Base-by-base conservation (phyloP, 1,140 invertebrate species). In the Leptopilina clavipes region DNA sequence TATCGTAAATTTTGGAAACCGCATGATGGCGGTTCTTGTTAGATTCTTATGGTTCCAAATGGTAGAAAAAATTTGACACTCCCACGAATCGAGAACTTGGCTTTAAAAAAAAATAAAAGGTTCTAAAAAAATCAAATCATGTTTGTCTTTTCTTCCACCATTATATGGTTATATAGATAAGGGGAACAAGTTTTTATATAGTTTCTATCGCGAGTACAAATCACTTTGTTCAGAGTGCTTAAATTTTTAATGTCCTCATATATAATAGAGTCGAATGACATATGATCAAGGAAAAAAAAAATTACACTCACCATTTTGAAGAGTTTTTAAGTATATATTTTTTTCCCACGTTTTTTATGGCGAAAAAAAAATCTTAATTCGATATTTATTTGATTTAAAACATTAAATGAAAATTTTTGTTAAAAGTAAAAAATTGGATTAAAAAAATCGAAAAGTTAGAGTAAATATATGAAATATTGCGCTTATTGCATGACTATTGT, bases 121-220 rank as follows among this genome's bases (percentile, higher is more conserved):
- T 73, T 79, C 70, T 7, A 25, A 77, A 74, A 76, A 79, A 77
- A 74, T 43, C 72, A 83, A 83, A 88, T 84, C 82, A 82, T 81
- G 76, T 72, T 75, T 54, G 44, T 37, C 70, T 45, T 80, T 73
- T 71, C 70, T 48, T 48, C 54, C 71, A 73, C 80, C 75, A 79
- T 83, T 52, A 7, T 40, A 40, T 40, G 7, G 2, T 40, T 40
- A 8, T 40, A 9, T 40, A 77, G 71, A 73, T n/a, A 71, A 81
- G 82, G 84, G 48, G n/a, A 52, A 52, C 14, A 40, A 40, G 48
- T 17, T 17, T 52, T 52, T 52, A 78, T 82, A 83, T n/a, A n/a
- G 83, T 86, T 83, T 78, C 76, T 80, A 79, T 77, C 82, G 73
- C 76, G 77, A 83, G 79, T 82, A 86, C 83, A 87, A 87, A 88